Base-by-base conservation (phyloP, 2,797 vertebrate species). In the Hoplostethus mediterraneus region DNA sequence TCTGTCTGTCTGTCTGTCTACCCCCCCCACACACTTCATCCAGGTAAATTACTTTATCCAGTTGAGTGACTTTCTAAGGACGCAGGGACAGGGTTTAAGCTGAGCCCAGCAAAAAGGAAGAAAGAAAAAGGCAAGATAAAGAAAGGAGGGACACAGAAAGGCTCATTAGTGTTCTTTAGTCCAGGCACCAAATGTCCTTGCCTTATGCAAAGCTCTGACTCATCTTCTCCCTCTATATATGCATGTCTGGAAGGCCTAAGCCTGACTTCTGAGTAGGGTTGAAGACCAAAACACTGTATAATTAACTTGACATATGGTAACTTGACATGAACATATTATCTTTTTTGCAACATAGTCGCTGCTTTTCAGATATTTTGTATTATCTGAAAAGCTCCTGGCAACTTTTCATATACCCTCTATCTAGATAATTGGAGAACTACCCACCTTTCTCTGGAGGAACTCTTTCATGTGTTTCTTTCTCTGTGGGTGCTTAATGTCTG, bases 11-110 rank as follows among this genome's bases (percentile, higher is more conserved):
- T 45, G 12, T 53, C 33, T 5, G 6, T 6, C 4, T 6, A 33
- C 33, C 33, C 40, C 12, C 65, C 58, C 53, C 8, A 0, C 77
- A 59, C 67, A 71, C 80, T 79, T 85, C 87, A 80, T 87, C 66
- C 87, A 90, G 90, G 91, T 93, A 93, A 93, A 93, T 93, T 53
- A 90, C 90, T 93, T 93, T 87, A 83, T 93, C 80, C 90, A 92
- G 87, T 72, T 92, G 87, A 92, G 77, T 90, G 92, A 88, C 84
- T 93, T 88, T 91, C 73, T 90, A 92, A 92, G 90, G 87, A 86
- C 53, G 36, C 7, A 3, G 67, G 76, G 82, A 74, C 79, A 54
- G 78, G 62, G 45, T 88, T 92, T 89, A 87, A 84, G 86, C 88
- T 90, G 89, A 91, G 86, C 81, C 80, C 65, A 66, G 82, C 75